Conservation (phyloP, 1,140 invertebrate species). For the Hetaerina americana region DNA sequence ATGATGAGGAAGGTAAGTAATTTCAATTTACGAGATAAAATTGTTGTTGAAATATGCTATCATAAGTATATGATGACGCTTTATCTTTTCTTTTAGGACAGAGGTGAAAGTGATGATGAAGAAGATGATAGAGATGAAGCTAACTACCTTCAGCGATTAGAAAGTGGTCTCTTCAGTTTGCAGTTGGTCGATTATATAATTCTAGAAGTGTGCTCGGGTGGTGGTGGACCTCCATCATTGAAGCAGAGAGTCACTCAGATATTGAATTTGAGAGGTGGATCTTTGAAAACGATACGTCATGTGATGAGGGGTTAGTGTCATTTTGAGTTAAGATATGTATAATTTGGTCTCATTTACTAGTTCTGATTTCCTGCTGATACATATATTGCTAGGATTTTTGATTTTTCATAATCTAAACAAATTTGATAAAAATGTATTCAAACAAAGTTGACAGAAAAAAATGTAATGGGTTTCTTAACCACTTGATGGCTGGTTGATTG, state of each 20-base stretch:
- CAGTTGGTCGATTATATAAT: slow-evolving; percentile 94
- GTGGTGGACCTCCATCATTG: slow-evolving; percentile 52
- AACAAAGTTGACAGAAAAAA: too few relatives aligned
- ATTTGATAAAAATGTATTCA: too few relatives aligned
- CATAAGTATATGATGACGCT: slow-evolving; percentile 9
- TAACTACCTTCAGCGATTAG: slow-evolving; percentile 75
- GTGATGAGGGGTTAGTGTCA: slow-evolving; percentile 80
- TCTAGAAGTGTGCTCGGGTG: slow-evolving; percentile 75
- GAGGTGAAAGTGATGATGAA: slow-evolving; percentile 39
- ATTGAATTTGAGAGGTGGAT: slow-evolving; percentile 75
- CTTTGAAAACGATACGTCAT: slow-evolving; percentile 85
- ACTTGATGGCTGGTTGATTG: too few relatives aligned
- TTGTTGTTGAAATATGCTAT: not conserved
- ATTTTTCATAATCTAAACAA: too few relatives aligned
- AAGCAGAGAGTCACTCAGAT: slow-evolving; percentile 84
- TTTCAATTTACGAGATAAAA: not conserved
- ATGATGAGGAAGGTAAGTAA: slow-evolving; percentile 34
- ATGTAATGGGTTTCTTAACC: too few relatives aligned
- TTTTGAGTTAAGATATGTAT: too few relatives aligned
- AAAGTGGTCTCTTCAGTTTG: slow-evolving; percentile 87
- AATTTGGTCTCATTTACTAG: too few relatives aligned
- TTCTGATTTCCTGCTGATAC: too few relatives aligned
- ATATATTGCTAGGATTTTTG: too few relatives aligned
- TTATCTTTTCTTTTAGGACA: slow-evolving; percentile 13
- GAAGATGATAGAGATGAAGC: slow-evolving; percentile 62